Percentiles rank a stretch among this genome's conserved stretches.
Conservation (phyloP, 2,113 vertebrate species). For the Canis aureus region DNA sequence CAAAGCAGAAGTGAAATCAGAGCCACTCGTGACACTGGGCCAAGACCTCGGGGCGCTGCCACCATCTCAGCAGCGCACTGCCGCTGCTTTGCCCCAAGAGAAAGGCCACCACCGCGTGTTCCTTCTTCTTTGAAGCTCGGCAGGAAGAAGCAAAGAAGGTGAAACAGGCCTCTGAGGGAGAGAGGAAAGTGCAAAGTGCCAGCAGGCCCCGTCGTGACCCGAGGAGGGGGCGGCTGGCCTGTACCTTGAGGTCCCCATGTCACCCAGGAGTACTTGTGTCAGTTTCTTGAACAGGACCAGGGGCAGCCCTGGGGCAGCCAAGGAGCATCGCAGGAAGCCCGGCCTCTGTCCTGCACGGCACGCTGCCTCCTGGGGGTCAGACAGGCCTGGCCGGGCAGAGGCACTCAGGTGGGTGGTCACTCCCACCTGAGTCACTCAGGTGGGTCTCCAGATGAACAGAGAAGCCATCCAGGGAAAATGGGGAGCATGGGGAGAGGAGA, state of each 20-base stretch:
- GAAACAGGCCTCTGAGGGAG: background rate
- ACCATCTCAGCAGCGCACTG: fast-evolving
- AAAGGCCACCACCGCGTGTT: fast-evolving
- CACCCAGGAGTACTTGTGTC: background rate
- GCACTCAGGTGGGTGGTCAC: too few relatives aligned
- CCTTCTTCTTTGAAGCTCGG: background rate
- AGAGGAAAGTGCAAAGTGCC: background rate
- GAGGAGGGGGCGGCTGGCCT: background rate
- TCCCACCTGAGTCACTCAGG: background rate
- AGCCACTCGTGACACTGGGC: background rate
- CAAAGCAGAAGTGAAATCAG: background rate
- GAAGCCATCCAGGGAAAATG: background rate
- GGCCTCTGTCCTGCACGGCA: background rate
- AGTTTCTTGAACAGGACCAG: background rate
- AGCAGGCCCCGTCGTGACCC: background rate
- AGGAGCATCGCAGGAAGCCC: background rate
- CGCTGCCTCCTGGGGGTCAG: background rate
- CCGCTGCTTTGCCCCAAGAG: background rate
- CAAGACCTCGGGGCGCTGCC: fast-evolving
- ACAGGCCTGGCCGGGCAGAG: background rate
- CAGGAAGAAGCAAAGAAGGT: background rate
- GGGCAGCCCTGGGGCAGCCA: background rate
- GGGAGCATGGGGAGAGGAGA: background rate
- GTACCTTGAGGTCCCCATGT: fast-evolving
- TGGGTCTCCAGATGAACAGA: background rate